phyloP scores from a whole-genome alignment of 2,888 invertebrate genomes.

The Cheilosia soror region DNA sequence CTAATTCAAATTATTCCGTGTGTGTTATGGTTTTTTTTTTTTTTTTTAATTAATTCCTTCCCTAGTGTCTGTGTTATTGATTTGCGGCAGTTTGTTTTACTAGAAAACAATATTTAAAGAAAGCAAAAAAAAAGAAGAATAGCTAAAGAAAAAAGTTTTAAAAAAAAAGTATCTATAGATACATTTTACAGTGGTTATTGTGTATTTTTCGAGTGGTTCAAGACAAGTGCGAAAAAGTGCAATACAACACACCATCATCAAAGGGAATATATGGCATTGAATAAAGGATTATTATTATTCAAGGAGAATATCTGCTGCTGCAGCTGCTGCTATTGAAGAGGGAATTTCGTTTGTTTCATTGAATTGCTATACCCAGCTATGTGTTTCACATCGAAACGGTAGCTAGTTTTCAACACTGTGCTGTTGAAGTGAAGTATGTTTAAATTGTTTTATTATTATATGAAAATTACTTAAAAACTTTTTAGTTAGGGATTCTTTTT shows the following conservation, averaged over 20 bases:
- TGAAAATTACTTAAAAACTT: neutral
- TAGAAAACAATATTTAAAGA: constrained; percentile 12
- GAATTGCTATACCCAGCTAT: constrained; percentile 47
- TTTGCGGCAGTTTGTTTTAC: constrained; percentile 14
- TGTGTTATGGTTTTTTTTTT: constrained; percentile 4
- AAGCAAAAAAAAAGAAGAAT: neutral
- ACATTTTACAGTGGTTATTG: constrained; percentile 28
- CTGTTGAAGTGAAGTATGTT: constrained; percentile 66
- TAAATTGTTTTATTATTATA: neutral
- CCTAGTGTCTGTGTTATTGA: constrained; percentile 18
- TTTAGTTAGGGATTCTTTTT: too few species aligned
- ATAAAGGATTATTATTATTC: constrained; percentile 29
- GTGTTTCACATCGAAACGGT: constrained; percentile 50
- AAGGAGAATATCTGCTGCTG: constrained; percentile 32
- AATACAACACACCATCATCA: constrained; percentile 28
- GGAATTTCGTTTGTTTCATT: constrained; percentile 13
- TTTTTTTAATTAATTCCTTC: constrained; percentile 25
- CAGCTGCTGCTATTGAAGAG: constrained; percentile 8
- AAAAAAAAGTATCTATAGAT: constrained; percentile 11
- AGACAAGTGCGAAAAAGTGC: constrained; percentile 28
- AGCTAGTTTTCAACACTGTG: constrained; percentile 52
- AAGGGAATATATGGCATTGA: constrained; percentile 18
- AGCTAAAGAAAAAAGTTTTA: neutral
- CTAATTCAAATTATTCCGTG: neutral
- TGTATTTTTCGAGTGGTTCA: constrained; percentile 24